A percentile compares a stretch with the other conserved stretches of the same genome.
Conservation (phyloP, 2,113 vertebrate genomes). For the Urocolius indicus region DNA sequence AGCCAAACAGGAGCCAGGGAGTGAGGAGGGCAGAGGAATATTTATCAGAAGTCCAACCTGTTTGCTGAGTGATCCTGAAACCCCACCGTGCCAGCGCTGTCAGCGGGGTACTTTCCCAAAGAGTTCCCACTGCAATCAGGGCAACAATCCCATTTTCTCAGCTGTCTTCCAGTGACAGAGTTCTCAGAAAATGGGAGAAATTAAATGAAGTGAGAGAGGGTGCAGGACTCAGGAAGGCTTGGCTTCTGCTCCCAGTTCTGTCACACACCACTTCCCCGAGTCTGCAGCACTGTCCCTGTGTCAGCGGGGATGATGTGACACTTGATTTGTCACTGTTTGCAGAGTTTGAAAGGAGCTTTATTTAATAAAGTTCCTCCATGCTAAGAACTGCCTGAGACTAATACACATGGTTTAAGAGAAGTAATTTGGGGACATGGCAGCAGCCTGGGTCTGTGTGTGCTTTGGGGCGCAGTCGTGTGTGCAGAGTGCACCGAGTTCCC, state of each 20-base stretch:
- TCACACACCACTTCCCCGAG: neutral
- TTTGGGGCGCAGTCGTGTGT: rapidly evolving
- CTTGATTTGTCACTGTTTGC: conserved; percentile 42
- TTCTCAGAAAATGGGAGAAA: neutral
- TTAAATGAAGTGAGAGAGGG: neutral
- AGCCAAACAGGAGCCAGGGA: neutral
- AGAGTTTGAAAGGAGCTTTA: conserved; percentile 55
- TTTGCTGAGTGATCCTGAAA: neutral
- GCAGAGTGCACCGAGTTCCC: neutral
- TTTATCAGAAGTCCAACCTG: neutral
- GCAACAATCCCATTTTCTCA: neutral
- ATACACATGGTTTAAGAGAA: conserved; percentile 48
- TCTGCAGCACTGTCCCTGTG: neutral
- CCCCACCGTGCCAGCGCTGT: rapidly evolving
- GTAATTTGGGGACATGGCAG: conserved; percentile 36
- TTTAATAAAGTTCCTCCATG: conserved; percentile 47
- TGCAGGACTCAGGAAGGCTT: neutral
- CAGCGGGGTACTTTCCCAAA: rapidly evolving
- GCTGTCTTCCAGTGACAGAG: neutral
- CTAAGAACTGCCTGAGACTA: conserved; percentile 49
- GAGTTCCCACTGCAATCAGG: neutral
- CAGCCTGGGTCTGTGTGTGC: neutral
- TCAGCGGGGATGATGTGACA: conserved; percentile 32
- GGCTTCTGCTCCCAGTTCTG: neutral
- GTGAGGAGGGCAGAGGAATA: neutral